Percentiles rank a stretch among this genome's conserved stretches.
Evolutionary conservation across 1,140 invertebrate species (phyloP).

Genomic region (Grapholita molesta): DNA sequence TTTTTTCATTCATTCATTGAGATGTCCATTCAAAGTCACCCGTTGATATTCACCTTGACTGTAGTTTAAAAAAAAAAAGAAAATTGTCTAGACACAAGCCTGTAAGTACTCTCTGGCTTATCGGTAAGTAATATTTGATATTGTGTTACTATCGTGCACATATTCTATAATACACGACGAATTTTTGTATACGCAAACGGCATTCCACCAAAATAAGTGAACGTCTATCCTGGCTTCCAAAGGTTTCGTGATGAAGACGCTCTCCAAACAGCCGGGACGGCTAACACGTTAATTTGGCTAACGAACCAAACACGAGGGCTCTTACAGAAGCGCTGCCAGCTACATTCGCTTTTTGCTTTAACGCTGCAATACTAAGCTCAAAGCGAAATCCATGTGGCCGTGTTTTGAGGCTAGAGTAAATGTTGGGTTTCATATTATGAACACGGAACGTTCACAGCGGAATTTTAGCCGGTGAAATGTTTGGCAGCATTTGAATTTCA

Average conservation of each 20-base stretch:
- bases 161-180: too few relatives aligned
- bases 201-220: neutral
- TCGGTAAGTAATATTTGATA: too few relatives aligned
- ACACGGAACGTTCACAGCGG: neutral
- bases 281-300: constrained; percentile 64
- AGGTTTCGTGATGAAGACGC: constrained; percentile 37
- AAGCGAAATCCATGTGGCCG: constrained; percentile 23
- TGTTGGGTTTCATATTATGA: neutral
- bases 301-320: constrained; percentile 56
- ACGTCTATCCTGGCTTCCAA: constrained; percentile 21
- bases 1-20: too few relatives aligned
- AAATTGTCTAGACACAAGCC: too few relatives aligned
- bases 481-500: neutral
- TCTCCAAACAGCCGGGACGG: constrained; percentile 41
- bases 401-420: constrained; percentile 9
- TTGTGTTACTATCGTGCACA: too few relatives aligned
- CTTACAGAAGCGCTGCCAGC: constrained; percentile 43
- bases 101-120: too few relatives aligned
- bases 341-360: constrained; percentile 47
- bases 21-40: too few relatives aligned
- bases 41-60: too few relatives aligned
- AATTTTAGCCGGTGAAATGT: neutral
- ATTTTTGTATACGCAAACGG: neutral
- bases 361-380: constrained; percentile 29
- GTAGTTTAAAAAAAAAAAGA: too few relatives aligned